Evolutionary conservation across 1,140 invertebrate species (phyloP).

Genomic region (Helicoverpa armigera): DNA sequence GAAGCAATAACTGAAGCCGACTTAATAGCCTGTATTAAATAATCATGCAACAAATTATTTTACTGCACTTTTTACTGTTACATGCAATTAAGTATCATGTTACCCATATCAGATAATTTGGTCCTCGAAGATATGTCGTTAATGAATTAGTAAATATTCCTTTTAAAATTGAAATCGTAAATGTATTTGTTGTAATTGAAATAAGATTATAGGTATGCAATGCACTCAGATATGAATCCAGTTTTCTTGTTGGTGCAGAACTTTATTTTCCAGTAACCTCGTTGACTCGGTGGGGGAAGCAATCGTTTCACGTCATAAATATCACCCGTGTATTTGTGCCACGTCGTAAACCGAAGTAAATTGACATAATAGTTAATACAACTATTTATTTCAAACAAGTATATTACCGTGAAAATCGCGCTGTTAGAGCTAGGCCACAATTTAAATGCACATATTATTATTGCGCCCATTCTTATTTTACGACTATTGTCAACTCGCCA

Average conservation of each 20-base stretch:
- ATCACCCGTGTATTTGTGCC: slow-evolving; percentile 12
- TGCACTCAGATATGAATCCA: slow-evolving; percentile 1
- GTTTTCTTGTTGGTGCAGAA: neutral
- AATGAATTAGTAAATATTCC: slow-evolving; percentile 5
- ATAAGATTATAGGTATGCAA: neutral
- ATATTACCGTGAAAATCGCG: slow-evolving; percentile 39
- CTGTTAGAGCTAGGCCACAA: slow-evolving; percentile 37
- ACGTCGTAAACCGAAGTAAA: slow-evolving; percentile 43
- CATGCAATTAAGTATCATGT: neutral
- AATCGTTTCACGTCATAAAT: slow-evolving; percentile 23
- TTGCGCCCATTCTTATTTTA: slow-evolving; percentile 49
- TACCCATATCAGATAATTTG: neutral
- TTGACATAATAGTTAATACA: slow-evolving; percentile 18
- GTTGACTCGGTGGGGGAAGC: slow-evolving; percentile 6
- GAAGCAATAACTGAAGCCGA: neutral
- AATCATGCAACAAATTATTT: slow-evolving; percentile 2
- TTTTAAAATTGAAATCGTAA: neutral
- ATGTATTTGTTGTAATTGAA: neutral
- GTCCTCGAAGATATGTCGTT: slow-evolving; percentile 2
- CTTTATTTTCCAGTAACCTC: neutral
- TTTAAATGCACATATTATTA: slow-evolving; percentile 53
- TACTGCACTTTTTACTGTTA: slow-evolving; percentile 8
- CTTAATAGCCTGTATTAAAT: neutral
- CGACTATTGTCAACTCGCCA: slow-evolving; percentile 46
- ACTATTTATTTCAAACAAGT: slow-evolving; percentile 24